A percentile compares a stretch with the other conserved stretches of the same genome.
phyloP scores from a whole-genome alignment of 2,113 vertebrate species.

The Pteropus alecto region DNA sequence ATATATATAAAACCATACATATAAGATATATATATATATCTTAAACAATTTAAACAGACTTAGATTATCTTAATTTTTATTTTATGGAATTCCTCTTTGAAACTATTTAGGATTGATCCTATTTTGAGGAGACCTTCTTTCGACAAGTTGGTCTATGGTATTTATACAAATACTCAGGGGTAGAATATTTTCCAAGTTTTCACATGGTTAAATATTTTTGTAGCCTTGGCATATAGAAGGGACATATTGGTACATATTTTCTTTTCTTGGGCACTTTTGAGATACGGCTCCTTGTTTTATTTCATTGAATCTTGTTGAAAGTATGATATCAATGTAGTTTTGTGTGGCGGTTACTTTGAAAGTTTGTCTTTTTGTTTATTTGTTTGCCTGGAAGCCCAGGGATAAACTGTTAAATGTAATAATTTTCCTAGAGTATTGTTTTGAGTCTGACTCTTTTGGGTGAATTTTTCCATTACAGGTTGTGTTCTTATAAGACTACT shows the following conservation, averaged over 20 bases:
- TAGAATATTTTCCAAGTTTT: neutral
- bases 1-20: too few species aligned
- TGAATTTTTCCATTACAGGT: neutral
- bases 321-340: neutral
- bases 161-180: neutral
- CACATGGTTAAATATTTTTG: neutral
- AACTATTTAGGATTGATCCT: neutral
- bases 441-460: neutral
- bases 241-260: neutral
- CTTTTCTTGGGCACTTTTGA: neutral
- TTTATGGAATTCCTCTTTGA: neutral
- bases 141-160: neutral
- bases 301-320: neutral
- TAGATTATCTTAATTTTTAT: neutral
- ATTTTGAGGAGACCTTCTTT: neutral
- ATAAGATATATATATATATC: too few species aligned
- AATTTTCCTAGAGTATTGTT: neutral
- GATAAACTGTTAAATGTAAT: neutral
- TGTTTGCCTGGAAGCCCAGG: neutral
- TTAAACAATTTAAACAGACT: neutral
- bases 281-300: neutral
- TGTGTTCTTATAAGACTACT: neutral
- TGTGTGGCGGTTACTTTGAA: neutral
- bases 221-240: neutral
- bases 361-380: neutral